Base-by-base conservation (phyloP, 2,888 invertebrate species). In the Zygogramma bicolorata region DNA sequence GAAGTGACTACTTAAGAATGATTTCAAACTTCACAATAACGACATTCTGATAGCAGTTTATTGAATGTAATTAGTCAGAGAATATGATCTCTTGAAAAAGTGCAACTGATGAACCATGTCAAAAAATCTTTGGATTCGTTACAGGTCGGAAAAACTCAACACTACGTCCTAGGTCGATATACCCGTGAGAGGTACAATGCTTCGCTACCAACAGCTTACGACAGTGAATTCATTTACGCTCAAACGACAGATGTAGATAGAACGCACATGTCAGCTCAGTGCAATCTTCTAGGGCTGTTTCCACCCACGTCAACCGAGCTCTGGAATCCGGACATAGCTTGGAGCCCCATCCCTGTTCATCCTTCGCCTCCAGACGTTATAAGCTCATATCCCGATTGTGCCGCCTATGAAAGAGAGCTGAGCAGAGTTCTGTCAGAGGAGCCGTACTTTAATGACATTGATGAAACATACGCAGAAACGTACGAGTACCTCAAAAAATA, bases 211-310 rank as follows among this genome's bases (percentile, higher is more conserved):
- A 79, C 83, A 1, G 81, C 79, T 5, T 93, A 92, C 81, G 86
- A 88, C 6, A 84, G 83, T 20, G 84, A 88, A 27, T 87, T 91
- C 81, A 87, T 92, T 34, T 87, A 87, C 78, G 85, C 92, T 1
- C 86, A 88, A 68, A 93, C 95, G 62, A 95, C 96, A 0, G 94
- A 96, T 86, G 92, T 93, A 20, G 95, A 97, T 86, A 91, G 97
- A 31, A 95, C 96, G 0, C 86, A 96, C 8, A 95, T 95, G 93
- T 95, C 95, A 73, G 96, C 94, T 0, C 90, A 92, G 82, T 89
- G 92, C 1, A 92, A 94, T 84, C 88, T 95, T 75, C 94, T 95
- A 68, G 94, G 93, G 0, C 81, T 94, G 71, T 94, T 90, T 84
- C 91, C 92, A 5, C 93, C 93, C 0, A 79, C 77, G 3, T 88